Evolutionary conservation across 2,113 vertebrate species (phyloP), one percentile per base, ranked within the genome.

Genomic region (Atherinomorus stipes): DNA sequence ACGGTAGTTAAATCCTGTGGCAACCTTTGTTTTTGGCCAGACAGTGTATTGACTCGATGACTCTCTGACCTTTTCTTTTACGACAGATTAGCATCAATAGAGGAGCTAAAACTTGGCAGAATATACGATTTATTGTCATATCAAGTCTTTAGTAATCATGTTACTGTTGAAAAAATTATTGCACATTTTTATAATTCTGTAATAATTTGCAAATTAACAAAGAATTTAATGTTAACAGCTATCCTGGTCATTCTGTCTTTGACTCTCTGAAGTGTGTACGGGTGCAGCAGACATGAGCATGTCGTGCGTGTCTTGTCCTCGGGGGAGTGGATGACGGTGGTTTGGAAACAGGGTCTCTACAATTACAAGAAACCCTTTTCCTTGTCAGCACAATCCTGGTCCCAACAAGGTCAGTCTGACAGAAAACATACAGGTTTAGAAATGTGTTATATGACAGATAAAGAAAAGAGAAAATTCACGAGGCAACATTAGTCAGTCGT

Each of bases 311-410:
- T 99, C 16, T 78, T 99, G 78, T 97, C 97, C 0, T 98, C 97
- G 0, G 94, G 94, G 1, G 90, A 94, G 0, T 85, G 95, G 91
- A 97, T 99, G 96, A 94, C 96, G 0, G 87, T 98, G 68, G 90
- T 98, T 64, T 99, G 97, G 97, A 97, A 96, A 86, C 95, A 96
- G 89, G 96, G 95, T n/a, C 89, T 95, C 69, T 95, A 97, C 90
- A 97, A 93, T 88, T 95, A 95, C 91, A 94, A 94, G 0, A 95
- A 97, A 76, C 94, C 96, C 5, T 97, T 99, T 51, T 75, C 91
- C 44, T 95, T 98, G 72, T 94, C 95, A 0, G 96, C 93, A 1
- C 94, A 93, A 78, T 88, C 80, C 0, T 93, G 96, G 92, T 88
- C 90, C 18, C 86, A 85, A 0, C 71, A 91, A 83, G 94, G 97